Evolutionary conservation across 2,113 vertebrate species (phyloP).

Genomic region (Thryonomys swinderianus): DNA sequence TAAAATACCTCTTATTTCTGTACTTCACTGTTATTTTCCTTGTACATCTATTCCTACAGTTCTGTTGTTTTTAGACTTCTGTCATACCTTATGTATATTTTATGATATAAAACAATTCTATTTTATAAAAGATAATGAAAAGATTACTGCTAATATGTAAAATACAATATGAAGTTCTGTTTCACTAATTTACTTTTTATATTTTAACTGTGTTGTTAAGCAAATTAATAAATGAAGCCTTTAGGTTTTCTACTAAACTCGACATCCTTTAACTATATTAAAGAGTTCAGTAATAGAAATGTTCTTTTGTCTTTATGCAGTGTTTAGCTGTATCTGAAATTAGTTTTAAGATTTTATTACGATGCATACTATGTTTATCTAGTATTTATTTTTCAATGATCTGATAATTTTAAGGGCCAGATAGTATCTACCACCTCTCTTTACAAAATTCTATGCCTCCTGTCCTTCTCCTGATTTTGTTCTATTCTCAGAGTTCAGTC

Average conservation of each 20-base stretch:
- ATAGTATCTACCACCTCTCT: not conserved
- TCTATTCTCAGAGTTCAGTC: not conserved
- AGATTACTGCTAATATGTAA: constrained; percentile 18
- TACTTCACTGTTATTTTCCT: not conserved
- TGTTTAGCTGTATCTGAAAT: not conserved
- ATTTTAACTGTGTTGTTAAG: constrained; percentile 37
- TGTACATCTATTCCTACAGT: not conserved
- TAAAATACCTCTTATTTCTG: constrained; percentile 43
- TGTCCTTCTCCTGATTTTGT: not conserved
- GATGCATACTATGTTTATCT: not conserved
- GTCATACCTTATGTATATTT: constrained; percentile 2
- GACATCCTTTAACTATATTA: not conserved
- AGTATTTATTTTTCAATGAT: not conserved
- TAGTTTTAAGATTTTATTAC: not conserved
- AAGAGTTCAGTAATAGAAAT: constrained; percentile 9
- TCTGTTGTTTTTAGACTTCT: not conserved
- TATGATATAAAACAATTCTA: not conserved
- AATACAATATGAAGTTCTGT: constrained; percentile 19
- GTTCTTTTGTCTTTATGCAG: not conserved
- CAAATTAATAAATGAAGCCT: constrained; percentile 41
- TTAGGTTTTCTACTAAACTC: constrained; percentile 2
- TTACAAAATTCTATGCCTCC: not conserved
- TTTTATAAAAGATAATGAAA: constrained; percentile 46
- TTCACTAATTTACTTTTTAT: constrained; percentile 11
- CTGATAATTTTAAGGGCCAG: not conserved